Conservation (phyloP, 2,888 invertebrate genomes). For the Agrochola lota region DNA sequence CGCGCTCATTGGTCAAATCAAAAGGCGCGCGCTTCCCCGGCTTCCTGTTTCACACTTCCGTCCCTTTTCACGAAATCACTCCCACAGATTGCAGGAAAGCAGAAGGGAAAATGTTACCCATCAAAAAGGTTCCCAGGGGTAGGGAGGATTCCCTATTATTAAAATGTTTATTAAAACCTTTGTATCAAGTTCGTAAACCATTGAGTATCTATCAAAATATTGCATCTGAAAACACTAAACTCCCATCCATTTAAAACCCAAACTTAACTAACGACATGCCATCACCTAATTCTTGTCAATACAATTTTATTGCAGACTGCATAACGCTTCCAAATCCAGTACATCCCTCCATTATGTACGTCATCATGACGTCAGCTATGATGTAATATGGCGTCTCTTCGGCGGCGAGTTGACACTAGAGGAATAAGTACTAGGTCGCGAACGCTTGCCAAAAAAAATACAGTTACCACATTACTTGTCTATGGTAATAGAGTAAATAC, state of each 20-base stretch:
- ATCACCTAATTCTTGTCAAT: conserved; percentile 27
- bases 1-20: no score
- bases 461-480: conserved; percentile 36
- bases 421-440: conserved; percentile 38
- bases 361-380: conserved; percentile 31
- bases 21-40: no score
- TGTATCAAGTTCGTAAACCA: background rate
- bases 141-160: background rate
- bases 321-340: conserved; percentile 2
- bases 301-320: conserved; percentile 29
- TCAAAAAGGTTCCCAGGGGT: no score
- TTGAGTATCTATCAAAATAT: background rate
- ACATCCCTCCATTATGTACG: background rate
- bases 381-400: conserved; percentile 50
- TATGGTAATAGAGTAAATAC: conserved; percentile 24
- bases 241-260: background rate
- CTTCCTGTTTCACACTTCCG: no score
- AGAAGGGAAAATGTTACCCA: no score
- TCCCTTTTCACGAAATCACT: no score
- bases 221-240: background rate
- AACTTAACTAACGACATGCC: conserved; percentile 24
- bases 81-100: no score
- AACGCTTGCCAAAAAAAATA: conserved; percentile 55
- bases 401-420: conserved; percentile 49
- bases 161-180: background rate